Conservation (phyloP, 1,140 invertebrate genomes). For the Melanaphis sacchari region DNA sequence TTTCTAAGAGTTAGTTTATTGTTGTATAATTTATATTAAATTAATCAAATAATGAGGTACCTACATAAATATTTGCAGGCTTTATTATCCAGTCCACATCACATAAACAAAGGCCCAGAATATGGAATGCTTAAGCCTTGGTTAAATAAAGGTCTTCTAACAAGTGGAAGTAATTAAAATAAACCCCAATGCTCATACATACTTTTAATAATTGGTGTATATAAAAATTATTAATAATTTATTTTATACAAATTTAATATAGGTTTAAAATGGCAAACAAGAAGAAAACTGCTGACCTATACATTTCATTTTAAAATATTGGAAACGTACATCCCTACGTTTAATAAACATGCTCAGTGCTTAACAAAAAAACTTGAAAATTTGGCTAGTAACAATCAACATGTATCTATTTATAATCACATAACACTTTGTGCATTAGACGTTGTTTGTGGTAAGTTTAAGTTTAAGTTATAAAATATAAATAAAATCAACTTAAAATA, state of each 20-base stretch:
- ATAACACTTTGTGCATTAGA: constrained; percentile 82
- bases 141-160: constrained; percentile 59
- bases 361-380: constrained; percentile 71
- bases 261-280: constrained; percentile 68
- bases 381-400: background rate
- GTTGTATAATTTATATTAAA: background rate
- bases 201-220: background rate
- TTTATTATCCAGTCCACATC: constrained; percentile 47
- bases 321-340: constrained; percentile 72
- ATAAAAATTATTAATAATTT: background rate
- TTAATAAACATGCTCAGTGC: constrained; percentile 67
- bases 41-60: background rate
- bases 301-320: constrained; percentile 76
- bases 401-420: constrained; percentile 75
- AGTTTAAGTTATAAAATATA: constrained; percentile 46
- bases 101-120: constrained; percentile 59
- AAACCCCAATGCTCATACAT: background rate
- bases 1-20: background rate
- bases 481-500: background rate
- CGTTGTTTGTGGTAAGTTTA: constrained; percentile 80
- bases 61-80: background rate
- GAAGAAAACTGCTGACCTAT: constrained; percentile 73
- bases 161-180: constrained; percentile 58
- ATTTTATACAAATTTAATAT: background rate
- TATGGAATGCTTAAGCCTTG: constrained; percentile 58